These are phyloP conservation scores for Pogonognathellus flavescens DNA, from an alignment of 1,140 invertebrate genomes.

Conservation along the genomic window DNA sequence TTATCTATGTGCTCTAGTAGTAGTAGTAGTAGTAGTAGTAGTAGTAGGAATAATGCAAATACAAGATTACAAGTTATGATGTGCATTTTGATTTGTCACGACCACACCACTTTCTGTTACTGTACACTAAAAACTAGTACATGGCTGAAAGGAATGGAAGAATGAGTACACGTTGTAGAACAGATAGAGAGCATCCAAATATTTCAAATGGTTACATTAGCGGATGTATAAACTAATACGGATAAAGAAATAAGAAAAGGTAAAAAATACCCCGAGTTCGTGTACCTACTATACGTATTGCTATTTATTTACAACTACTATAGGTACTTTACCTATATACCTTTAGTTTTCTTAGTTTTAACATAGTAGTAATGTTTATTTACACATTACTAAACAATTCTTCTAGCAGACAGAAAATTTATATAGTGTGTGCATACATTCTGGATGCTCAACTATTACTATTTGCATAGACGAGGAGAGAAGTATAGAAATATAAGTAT, in stretches of 20 bases:
- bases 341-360: too few species aligned
- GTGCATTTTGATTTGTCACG: constrained; percentile 25
- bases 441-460: constrained; percentile 2
- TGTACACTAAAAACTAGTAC: neutral
- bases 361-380: too few species aligned
- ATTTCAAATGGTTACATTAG: constrained; percentile 8
- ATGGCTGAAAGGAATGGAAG: neutral
- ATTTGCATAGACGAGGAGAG: constrained; percentile 23
- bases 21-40: neutral
- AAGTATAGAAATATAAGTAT: neutral
- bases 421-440: neutral
- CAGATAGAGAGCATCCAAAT: neutral
- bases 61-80: neutral
- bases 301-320: constrained; percentile 20
- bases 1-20: too few species aligned
- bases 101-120: constrained; percentile 1
- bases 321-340: too few species aligned
- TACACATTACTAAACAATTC: neutral
- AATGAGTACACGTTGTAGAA: neutral
- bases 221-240: constrained; percentile 26
- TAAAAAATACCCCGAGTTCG: neutral
- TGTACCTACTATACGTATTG: too few species aligned
- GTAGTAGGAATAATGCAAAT: neutral
- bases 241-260: neutral
- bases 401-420: neutral